A percentile compares a stretch with the other conserved stretches of the same genome.
These are phyloP conservation scores for Lissocephala sabroskyi DNA, from an alignment of 2,888 invertebrate species.

Conservation along the genomic window DNA sequence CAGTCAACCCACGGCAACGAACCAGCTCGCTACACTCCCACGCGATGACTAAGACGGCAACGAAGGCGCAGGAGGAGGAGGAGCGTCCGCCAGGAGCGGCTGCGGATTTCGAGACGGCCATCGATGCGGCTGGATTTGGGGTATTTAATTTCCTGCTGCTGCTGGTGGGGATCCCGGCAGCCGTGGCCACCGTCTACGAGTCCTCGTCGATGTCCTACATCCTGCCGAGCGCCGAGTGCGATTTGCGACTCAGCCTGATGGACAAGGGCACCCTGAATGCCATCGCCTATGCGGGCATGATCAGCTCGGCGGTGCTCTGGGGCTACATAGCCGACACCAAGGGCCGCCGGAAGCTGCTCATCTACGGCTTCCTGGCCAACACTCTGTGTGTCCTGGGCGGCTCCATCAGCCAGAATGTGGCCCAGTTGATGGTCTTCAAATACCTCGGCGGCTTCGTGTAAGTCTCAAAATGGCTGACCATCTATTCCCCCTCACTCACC, in stretches of 20 bases:
- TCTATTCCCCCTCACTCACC: too few relatives aligned
- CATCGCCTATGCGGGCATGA: slow-evolving; percentile 80
- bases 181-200: slow-evolving; percentile 80
- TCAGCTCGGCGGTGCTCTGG: slow-evolving; percentile 79
- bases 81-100: slow-evolving; percentile 12
- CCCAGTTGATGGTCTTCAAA: slow-evolving; percentile 78
- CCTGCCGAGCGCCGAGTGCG: slow-evolving; percentile 83
- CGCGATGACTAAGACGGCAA: not conserved
- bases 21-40: slow-evolving; percentile 1
- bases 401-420: slow-evolving; percentile 78
- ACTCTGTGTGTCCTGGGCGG: slow-evolving; percentile 77
- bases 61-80: slow-evolving; percentile 1
- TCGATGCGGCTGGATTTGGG: slow-evolving; percentile 80
- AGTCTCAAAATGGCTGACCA: slow-evolving; percentile 72
- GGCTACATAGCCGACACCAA: slow-evolving; percentile 83
- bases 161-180: slow-evolving; percentile 77
- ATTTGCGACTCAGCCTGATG: slow-evolving; percentile 78
- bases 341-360: slow-evolving; percentile 79
- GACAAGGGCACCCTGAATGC: slow-evolving; percentile 82
- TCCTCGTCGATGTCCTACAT: slow-evolving; percentile 82
- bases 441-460: slow-evolving; percentile 83
- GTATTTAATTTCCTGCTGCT: slow-evolving; percentile 79
- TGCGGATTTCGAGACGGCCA: slow-evolving; percentile 81
- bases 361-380: slow-evolving; percentile 78
- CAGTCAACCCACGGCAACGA: slow-evolving; percentile 28